Conservation (phyloP, 1,140 invertebrate genomes). For the Polypedilum pembai region DNA sequence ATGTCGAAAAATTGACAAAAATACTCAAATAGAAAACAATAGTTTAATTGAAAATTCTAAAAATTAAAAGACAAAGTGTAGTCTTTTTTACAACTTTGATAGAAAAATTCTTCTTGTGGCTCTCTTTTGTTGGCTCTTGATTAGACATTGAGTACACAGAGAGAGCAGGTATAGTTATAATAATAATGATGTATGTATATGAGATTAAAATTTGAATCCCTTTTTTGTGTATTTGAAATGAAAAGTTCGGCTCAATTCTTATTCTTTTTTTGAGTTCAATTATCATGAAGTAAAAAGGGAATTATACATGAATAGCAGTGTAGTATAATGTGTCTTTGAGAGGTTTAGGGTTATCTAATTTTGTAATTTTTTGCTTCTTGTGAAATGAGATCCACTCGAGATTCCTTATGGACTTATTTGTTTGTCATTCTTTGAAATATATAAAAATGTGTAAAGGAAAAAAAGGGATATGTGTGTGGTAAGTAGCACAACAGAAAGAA, state of each 20-base stretch:
- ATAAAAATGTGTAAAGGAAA: neutral
- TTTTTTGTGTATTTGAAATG: neutral
- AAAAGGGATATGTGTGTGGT: neutral
- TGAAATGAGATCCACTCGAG: neutral
- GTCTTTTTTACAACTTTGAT: neutral
- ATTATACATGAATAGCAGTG: neutral
- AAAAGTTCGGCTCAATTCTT: neutral
- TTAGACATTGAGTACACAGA: neutral
- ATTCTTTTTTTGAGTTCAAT: neutral
- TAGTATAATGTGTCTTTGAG: neutral
- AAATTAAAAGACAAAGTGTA: neutral
- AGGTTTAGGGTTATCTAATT: conserved; percentile 24
- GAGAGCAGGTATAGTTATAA: neutral
- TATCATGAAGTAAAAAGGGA: neutral
- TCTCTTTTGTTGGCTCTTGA: neutral
- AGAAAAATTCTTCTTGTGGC: neutral
- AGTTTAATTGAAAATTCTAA: too few relatives aligned
- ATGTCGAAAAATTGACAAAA: too few relatives aligned
- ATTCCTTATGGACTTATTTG: neutral
- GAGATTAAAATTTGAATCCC: neutral
- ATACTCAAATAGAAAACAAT: too few relatives aligned
- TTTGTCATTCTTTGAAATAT: neutral
- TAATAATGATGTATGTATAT: neutral
- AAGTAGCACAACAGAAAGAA: neutral
- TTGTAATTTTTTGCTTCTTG: neutral